Conservation (phyloP, 1,140 invertebrate genomes). For the Dendrolimus kikuchii region DNA sequence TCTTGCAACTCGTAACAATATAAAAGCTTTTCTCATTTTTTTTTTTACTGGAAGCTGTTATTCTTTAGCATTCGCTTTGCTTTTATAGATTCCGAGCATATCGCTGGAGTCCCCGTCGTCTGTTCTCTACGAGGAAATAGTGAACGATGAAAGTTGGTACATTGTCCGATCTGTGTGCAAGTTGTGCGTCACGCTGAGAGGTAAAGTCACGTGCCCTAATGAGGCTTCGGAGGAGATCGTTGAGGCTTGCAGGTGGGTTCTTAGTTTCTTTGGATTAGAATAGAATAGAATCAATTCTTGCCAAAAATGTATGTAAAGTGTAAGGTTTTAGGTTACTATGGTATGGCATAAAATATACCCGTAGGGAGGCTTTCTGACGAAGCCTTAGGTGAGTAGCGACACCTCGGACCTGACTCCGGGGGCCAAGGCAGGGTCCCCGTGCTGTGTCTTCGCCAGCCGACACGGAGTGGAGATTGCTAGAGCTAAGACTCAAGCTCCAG, state of each 20-base stretch:
- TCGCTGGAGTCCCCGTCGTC: constrained; percentile 7
- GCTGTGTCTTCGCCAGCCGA: too few species aligned
- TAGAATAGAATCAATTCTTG: background rate
- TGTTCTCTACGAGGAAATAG: constrained; percentile 15
- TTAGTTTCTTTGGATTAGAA: too few species aligned
- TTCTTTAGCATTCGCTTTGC: too few species aligned
- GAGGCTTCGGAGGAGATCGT: constrained; percentile 10
- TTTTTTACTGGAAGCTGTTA: too few species aligned
- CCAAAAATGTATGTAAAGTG: background rate
- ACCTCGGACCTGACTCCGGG: background rate
- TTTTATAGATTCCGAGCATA: too few species aligned
- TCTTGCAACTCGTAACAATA: too few species aligned
- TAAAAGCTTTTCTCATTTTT: too few species aligned
- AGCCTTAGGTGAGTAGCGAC: too few species aligned
- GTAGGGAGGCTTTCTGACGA: too few species aligned
- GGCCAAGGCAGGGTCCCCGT: background rate
- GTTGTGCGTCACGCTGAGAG: constrained; percentile 20
- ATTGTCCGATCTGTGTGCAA: constrained; percentile 15
- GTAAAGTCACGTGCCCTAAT: constrained; percentile 10
- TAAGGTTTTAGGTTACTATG: background rate
- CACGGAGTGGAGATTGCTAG: too few species aligned
- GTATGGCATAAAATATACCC: too few species aligned
- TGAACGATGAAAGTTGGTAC: constrained; percentile 11
- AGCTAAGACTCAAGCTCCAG: background rate
- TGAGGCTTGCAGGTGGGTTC: constrained; percentile 19